Evolutionary conservation across 2,113 vertebrate species (phyloP).

Genomic region (Nerophis ophidion): DNA sequence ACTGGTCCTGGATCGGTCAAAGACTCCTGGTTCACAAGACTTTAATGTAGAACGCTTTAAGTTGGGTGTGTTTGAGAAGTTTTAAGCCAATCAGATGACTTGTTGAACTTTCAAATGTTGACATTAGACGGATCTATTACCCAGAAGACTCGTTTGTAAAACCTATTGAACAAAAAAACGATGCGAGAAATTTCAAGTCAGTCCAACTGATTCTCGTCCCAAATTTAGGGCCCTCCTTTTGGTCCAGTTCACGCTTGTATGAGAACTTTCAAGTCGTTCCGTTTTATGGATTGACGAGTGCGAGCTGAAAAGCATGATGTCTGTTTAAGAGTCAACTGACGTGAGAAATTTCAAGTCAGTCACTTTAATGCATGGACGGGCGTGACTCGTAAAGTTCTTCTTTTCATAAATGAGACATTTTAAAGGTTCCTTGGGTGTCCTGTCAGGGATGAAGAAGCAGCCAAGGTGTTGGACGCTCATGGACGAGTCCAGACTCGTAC

Average conservation of each 20-base stretch:
- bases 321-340: too few relatives aligned
- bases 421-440: not conserved
- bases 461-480: not conserved
- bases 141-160: not conserved
- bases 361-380: too few relatives aligned
- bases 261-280: too few relatives aligned
- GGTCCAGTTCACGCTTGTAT: too few relatives aligned
- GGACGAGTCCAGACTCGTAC: not conserved
- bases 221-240: too few relatives aligned
- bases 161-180: not conserved
- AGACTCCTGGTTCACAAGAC: too few relatives aligned
- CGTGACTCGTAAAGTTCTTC: too few relatives aligned
- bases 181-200: not conserved
- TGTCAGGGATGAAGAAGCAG: not conserved
- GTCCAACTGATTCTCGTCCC: not conserved
- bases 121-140: not conserved
- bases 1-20: too few relatives aligned
- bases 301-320: too few relatives aligned
- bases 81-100: not conserved
- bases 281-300: too few relatives aligned
- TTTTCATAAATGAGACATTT: not conserved
- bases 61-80: not conserved
- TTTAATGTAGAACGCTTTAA: not conserved
- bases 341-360: too few relatives aligned
- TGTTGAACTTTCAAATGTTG: too few relatives aligned